Percentiles rank a stretch among this genome's conserved stretches.
Conservation (phyloP, 2,113 vertebrate genomes). For the Odocoileus virginianus region DNA sequence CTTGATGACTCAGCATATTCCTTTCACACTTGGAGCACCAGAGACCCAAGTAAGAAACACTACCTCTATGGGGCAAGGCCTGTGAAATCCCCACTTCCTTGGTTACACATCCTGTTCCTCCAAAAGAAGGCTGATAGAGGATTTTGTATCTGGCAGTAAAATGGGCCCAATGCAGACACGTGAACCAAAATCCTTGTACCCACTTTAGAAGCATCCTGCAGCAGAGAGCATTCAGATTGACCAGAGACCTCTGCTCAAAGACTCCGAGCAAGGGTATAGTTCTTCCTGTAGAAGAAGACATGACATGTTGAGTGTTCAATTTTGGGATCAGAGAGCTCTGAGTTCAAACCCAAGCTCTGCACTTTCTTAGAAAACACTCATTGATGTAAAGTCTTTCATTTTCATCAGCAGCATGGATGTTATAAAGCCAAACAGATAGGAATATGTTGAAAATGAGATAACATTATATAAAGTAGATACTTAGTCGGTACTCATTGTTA, state of each 20-base stretch:
- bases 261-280: background rate
- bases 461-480: background rate
- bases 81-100: background rate
- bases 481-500: background rate
- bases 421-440: background rate
- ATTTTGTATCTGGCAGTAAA: background rate
- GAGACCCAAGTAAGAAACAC: background rate
- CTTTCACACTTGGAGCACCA: background rate
- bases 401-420: background rate
- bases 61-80: background rate
- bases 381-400: background rate
- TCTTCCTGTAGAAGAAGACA: background rate
- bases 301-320: background rate
- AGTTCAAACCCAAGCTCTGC: background rate
- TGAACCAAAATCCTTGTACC: background rate
- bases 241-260: background rate
- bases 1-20: background rate
- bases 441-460: background rate
- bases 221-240: background rate
- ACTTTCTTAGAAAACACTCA: background rate
- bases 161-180: background rate
- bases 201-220: background rate
- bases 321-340: background rate
- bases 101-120: background rate
- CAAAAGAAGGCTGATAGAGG: background rate